Evolutionary conservation across 2,888 invertebrate species (phyloP), one percentile per base, ranked within the genome.

Genomic region (Thera britannica): DNA sequence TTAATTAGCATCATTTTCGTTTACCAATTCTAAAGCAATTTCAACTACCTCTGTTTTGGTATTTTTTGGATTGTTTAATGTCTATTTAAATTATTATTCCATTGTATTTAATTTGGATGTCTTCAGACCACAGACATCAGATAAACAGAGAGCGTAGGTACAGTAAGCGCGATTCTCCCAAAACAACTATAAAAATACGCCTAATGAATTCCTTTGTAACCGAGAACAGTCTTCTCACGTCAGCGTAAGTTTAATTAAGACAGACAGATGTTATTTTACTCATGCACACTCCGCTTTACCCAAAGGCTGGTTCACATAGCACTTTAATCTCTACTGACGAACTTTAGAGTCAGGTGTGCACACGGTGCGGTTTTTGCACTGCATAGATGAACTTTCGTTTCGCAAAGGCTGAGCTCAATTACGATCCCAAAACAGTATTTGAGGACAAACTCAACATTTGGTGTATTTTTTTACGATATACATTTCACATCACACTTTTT

Each of bases 201-300:
- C n/a, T n/a, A 36, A 55, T 36, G 35, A 23, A 55, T 55, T n/a
- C 5, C 35, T 55, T 36, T n/a, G 36, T 7, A 11, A 38, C 38
- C 12, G 5, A 56, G 9, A n/a, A n/a, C 36, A 36, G 52, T 44
- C 44, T 35, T 56, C 12, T 12, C 56, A 44, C 51, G 44, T 66
- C 66, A 62, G 61, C 48, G 41, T 64, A 64, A 46, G 51, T 63
- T 67, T 68, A 64, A 68, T 68, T 12, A 63, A 68, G 60, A 52
- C 59, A 12, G 61, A 54, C 38, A 65, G 61, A 67, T 54, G 48
- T 54, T 62, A 62, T 54, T 57, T 61, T 11, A 61, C 44, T 57
- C 52, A 52, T 62, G 36, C 58, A 56, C 56, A 58, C 56, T 61
- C 44, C 62, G 57, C 58, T 54, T 67, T 8, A 7, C 5, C 56